Evolutionary conservation across 2,113 vertebrate genomes (phyloP).

Genomic region (Serilophus lunatus): DNA sequence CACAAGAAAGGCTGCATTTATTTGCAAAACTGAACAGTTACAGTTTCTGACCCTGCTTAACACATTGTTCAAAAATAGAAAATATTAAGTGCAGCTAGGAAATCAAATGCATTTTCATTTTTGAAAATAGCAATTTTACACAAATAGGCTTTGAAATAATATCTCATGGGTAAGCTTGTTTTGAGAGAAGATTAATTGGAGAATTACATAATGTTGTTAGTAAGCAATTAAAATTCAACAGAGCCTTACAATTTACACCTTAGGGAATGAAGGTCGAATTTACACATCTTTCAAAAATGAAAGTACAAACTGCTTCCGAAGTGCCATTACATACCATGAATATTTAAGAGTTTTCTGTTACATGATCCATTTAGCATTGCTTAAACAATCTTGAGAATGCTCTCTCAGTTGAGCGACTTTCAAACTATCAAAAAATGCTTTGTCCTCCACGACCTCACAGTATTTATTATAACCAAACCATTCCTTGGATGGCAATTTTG

Average conservation of each 20-base stretch:
- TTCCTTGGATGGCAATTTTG: neutral
- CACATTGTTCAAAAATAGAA: neutral
- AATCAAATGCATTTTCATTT: neutral
- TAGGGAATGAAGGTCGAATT: neutral
- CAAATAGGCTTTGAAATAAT: slow-evolving; percentile 23
- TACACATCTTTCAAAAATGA: slow-evolving; percentile 39
- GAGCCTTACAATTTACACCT: slow-evolving; percentile 42
- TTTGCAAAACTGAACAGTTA: neutral
- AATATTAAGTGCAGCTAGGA: neutral
- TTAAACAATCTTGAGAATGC: neutral
- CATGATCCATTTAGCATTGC: neutral
- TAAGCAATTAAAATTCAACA: slow-evolving; percentile 62
- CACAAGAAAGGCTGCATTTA: neutral
- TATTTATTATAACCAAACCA: neutral
- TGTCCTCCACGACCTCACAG: neutral
- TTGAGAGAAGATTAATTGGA: slow-evolving; percentile 46
- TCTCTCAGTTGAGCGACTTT: neutral
- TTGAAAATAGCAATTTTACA: slow-evolving; percentile 13
- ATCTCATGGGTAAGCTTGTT: slow-evolving; percentile 24
- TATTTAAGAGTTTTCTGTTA: slow-evolving; percentile 33
- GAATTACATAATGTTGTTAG: slow-evolving; percentile 41
- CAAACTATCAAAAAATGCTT: neutral
- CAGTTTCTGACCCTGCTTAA: neutral
- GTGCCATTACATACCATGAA: neutral
- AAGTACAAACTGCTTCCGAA: slow-evolving; percentile 42